phyloP scores from a whole-genome alignment of 2,797 vertebrate genomes.

The Neosilurus mollespiculum region DNA sequence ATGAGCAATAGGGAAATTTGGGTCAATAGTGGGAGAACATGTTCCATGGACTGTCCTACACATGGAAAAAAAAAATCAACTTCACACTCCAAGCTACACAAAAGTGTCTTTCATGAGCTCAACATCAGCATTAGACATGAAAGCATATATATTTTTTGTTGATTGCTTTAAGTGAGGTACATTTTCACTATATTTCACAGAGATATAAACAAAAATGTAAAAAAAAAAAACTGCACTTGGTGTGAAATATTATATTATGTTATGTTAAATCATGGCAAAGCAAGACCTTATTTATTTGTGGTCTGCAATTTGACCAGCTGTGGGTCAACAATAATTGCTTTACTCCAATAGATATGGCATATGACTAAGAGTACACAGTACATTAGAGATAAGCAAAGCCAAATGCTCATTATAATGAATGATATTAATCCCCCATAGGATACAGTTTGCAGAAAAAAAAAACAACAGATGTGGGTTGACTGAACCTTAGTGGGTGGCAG shows the following conservation, averaged over 20 bases:
- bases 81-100: conserved; percentile 51
- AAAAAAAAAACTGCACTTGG: not conserved
- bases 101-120: conserved; percentile 54
- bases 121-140: conserved; percentile 44
- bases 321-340: conserved; percentile 5
- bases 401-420: conserved; percentile 12
- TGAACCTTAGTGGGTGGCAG: conserved; percentile 28
- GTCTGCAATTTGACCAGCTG: conserved; percentile 10
- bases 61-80: conserved; percentile 59
- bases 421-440: conserved; percentile 24
- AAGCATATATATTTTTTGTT: conserved; percentile 7
- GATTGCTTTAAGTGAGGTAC: conserved; percentile 35
- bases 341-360: not conserved
- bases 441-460: not conserved
- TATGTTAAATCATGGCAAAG: conserved; percentile 14
- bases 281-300: not conserved
- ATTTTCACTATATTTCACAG: conserved; percentile 26
- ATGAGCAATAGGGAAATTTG: conserved; percentile 38
- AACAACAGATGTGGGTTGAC: conserved; percentile 38
- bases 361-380: not conserved
- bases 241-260: conserved; percentile 31
- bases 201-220: not conserved
- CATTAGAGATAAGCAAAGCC: conserved; percentile 10
- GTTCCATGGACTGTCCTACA: conserved; percentile 50
- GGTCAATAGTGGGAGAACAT: conserved; percentile 53